Percentiles rank a stretch among this genome's conserved stretches.
Evolutionary conservation across 2,797 vertebrate genomes (phyloP).

Genomic region (Bovichtus diacanthus): DNA sequence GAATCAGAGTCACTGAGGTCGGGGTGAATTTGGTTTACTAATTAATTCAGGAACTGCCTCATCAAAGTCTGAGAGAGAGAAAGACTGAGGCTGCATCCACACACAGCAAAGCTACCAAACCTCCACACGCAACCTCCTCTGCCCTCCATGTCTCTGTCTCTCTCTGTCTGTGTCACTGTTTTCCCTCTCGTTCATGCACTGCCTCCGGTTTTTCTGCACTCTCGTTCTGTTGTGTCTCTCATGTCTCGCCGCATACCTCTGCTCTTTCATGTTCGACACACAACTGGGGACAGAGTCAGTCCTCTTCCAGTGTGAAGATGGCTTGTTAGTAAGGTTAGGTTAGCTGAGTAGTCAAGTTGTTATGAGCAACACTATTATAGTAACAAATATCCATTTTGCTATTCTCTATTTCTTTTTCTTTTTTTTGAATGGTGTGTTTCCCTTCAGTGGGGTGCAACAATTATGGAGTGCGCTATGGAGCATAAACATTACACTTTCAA

Average conservation of each 20-base stretch:
- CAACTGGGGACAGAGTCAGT: background rate
- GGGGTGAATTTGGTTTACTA: conserved; percentile 48
- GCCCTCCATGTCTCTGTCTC: conserved; percentile 45
- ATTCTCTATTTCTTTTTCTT: background rate
- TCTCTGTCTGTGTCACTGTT: conserved; percentile 54
- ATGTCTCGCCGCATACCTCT: background rate
- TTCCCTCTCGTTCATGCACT: conserved; percentile 14
- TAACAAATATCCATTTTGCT: background rate
- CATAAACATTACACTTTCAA: background rate
- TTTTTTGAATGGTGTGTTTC: background rate
- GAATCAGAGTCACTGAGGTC: conserved; percentile 36
- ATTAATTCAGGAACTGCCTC: conserved; percentile 66
- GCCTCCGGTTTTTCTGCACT: conserved; percentile 46
- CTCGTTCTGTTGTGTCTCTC: conserved; percentile 31
- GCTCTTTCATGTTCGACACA: conserved; percentile 22
- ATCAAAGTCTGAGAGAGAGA: conserved; percentile 50
- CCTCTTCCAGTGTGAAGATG: conserved; percentile 19
- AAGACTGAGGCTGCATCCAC: conserved; percentile 29
- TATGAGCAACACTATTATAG: background rate
- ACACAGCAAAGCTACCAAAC: conserved; percentile 17
- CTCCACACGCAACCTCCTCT: conserved; percentile 34
- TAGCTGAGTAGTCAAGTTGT: background rate
- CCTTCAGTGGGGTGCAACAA: too few relatives aligned
- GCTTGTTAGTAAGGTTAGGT: background rate
- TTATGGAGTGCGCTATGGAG: background rate